Base-by-base conservation (phyloP, 2,888 invertebrate genomes). In the Plebejus argus region DNA sequence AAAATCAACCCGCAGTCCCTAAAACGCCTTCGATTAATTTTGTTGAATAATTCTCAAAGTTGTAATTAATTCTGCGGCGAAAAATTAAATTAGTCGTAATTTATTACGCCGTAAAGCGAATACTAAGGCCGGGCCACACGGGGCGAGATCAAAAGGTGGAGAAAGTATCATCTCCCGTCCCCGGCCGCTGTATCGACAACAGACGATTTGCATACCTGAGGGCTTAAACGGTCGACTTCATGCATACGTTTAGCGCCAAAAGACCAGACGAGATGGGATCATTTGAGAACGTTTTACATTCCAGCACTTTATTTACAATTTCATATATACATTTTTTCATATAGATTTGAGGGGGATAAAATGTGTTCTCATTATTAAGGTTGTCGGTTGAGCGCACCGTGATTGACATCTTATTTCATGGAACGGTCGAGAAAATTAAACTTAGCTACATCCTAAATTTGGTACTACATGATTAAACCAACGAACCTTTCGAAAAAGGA, bases 21-120 rank as follows among this genome's bases (percentile, higher is more conserved):
- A 1, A 3, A 23, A 23, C 23, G 20, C 20, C 20, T 20, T 20
- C 23, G 61, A 61, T 61, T 61, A 8, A 23, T 23, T 61, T 23
- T 23, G 23, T 23, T 61, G 10, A 61, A 61, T 61, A 12, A 23
- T 61, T 20, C 12, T 23, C 12, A 61, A 61, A 61, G 23, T 23
- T 61, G 7, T 61, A 66, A 66, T 66, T 28, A 66, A 28, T 66
- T 66, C 12, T 33, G 28, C 66, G 28, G 66, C 15, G 28, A 66
- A 66, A 66, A 66, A 66, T 66, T 66, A 28, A 66, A 66, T 66
- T 66, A 66, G 6, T 66, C 28, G 6, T 66, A 66, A 66, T 66
- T 66, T 33, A 33, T 33, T 66, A 18, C 28, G 1, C 20, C 28
- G 15, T 66, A 28, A 33, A 66, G 33, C 23, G 28, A 66, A 66